phyloP scores from a whole-genome alignment of 2,888 invertebrate species.

The Lypha dubia region DNA sequence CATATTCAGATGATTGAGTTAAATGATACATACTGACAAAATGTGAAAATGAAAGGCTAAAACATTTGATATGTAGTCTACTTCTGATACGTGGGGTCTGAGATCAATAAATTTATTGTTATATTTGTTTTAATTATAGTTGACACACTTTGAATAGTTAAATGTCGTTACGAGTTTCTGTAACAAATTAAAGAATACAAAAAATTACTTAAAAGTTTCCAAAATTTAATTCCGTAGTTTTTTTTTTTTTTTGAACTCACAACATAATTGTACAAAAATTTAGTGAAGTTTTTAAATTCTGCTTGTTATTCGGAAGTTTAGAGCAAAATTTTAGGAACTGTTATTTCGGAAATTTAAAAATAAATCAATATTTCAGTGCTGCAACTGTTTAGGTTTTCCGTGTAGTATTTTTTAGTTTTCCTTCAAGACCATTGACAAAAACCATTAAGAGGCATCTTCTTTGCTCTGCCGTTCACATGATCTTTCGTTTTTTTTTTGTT shows the following conservation, averaged over 20 bases:
- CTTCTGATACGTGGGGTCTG: constrained; percentile 1
- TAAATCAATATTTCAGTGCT: constrained; percentile 16
- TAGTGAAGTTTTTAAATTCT: too few species aligned
- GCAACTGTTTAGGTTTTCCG: constrained; percentile 8
- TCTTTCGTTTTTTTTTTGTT: background rate
- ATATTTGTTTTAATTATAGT: constrained; percentile 61
- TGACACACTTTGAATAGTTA: constrained; percentile 54
- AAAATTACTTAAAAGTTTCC: background rate
- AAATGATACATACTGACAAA: background rate
- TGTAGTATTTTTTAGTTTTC: background rate
- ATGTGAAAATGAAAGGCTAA: constrained; percentile 32
- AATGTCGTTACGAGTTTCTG: background rate
- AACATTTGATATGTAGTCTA: constrained; percentile 23
- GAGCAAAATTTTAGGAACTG: too few species aligned
- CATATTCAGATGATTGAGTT: background rate
- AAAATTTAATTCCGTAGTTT: background rate
- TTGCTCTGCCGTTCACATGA: background rate
- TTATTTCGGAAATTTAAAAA: too few species aligned
- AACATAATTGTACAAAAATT: too few species aligned
- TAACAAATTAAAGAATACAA: background rate
- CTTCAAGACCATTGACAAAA: constrained; percentile 52
- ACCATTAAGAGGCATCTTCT: constrained; percentile 1
- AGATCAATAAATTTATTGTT: constrained; percentile 41
- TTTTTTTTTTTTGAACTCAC: background rate
- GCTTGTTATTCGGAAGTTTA: too few species aligned